These are phyloP conservation scores for Psittacula derbiana DNA, from an alignment of 2,797 vertebrate species.

Conservation along the genomic window DNA sequence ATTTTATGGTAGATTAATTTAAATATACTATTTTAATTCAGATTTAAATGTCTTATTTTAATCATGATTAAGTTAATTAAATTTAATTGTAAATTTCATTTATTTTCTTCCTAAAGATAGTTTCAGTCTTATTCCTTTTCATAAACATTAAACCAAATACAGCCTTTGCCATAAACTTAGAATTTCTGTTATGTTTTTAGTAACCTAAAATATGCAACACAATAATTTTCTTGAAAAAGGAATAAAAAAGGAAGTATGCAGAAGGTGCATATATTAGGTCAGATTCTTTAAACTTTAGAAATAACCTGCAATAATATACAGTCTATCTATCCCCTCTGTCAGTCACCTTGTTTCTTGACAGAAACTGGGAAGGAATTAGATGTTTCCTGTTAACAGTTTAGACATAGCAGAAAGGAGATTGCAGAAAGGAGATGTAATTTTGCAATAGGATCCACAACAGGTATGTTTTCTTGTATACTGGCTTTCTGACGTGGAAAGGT, in stretches of 20 bases:
- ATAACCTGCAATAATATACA: not conserved
- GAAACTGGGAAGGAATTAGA: not conserved
- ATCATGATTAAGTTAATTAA: not conserved
- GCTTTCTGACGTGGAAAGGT: not conserved
- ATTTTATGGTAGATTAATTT: not conserved
- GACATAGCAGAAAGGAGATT: not conserved
- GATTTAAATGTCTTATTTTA: not conserved
- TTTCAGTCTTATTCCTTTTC: not conserved
- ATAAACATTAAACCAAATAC: not conserved
- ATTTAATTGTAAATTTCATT: not conserved
- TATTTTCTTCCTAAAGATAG: not conserved
- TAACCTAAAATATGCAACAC: not conserved
- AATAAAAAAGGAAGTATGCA: not conserved
- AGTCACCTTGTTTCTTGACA: not conserved
- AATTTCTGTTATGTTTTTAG: not conserved
- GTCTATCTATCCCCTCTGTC: not conserved
- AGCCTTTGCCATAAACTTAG: not conserved
- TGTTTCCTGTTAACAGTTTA: not conserved
- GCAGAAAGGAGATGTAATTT: not conserved
- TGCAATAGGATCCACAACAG: fast-evolving
- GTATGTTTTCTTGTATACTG: not conserved
- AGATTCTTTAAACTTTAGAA: not conserved
- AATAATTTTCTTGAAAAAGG: not conserved
- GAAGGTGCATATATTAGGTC: not conserved
- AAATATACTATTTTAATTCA: not conserved